A percentile compares a stretch with the other conserved stretches of the same genome.
phyloP scores from a whole-genome alignment of 2,797 vertebrate species.

The Gymnothorax reevesii region DNA sequence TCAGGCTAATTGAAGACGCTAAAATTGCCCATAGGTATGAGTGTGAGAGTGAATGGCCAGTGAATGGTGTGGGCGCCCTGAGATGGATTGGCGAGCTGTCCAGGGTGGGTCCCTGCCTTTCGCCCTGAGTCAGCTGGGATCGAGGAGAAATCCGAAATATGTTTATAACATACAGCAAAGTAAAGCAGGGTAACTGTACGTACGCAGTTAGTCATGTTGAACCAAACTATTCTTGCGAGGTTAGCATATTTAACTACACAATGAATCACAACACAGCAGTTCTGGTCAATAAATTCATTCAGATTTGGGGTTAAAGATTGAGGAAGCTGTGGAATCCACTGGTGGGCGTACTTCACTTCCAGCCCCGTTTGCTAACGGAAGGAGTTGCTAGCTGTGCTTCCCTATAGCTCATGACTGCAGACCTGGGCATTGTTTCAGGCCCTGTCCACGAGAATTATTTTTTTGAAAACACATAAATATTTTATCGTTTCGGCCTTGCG shows the following conservation, averaged over 20 bases:
- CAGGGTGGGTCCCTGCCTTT: too few species aligned
- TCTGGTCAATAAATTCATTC: constrained; percentile 11
- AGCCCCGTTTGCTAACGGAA: background rate
- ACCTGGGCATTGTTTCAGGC: background rate
- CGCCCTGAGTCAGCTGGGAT: too few species aligned
- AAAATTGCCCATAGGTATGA: too few species aligned
- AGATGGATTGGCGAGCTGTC: too few species aligned
- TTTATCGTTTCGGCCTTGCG: too few species aligned
- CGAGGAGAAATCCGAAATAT: background rate
- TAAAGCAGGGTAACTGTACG: background rate
- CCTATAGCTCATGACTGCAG: background rate
- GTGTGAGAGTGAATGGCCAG: too few species aligned
- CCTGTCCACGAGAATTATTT: too few species aligned
- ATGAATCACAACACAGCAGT: background rate
- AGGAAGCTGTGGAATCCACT: constrained; percentile 15
- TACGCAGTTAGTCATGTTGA: too few species aligned
- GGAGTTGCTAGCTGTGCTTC: background rate
- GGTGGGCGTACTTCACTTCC: background rate
- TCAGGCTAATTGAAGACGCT: too few species aligned
- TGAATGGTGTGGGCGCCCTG: too few species aligned
- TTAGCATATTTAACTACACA: background rate
- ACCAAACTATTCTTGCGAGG: background rate
- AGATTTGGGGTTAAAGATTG: background rate
- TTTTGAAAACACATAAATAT: too few species aligned
- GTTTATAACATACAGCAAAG: background rate